phyloP scores from a whole-genome alignment of 2,113 vertebrate genomes.

The Halcyon senegalensis region DNA sequence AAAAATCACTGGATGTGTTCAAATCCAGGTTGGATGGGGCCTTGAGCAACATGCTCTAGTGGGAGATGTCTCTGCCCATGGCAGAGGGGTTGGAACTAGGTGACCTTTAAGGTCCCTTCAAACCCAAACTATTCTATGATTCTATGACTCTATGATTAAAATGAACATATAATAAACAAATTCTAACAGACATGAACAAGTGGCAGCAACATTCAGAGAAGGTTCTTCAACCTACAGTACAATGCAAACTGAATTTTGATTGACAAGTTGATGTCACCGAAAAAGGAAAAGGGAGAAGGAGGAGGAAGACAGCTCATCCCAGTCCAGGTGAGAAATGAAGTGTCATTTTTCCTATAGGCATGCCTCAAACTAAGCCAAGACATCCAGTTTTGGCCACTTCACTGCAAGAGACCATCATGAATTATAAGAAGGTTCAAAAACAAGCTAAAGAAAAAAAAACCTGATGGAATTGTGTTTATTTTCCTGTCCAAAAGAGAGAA shows the following conservation, averaged over 20 bases:
- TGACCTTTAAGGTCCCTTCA: too few species aligned
- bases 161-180: background rate
- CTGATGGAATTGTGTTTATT: background rate
- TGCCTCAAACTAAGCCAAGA: background rate
- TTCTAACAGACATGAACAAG: background rate
- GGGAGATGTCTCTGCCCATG: too few species aligned
- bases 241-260: background rate
- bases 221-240: background rate
- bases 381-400: background rate
- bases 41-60: too few species aligned
- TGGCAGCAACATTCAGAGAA: background rate
- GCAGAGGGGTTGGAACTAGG: too few species aligned
- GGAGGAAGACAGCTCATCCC: background rate
- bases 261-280: background rate
- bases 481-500: background rate
- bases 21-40: too few species aligned
- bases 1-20: background rate
- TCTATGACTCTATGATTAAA: too few species aligned
- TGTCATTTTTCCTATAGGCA: background rate
- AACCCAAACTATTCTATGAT: too few species aligned
- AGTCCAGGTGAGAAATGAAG: background rate
- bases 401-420: background rate
- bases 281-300: background rate
- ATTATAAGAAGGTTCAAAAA: background rate
- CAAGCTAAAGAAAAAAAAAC: background rate